These are phyloP conservation scores for Azorinus chamasolen DNA, from an alignment of 2,888 invertebrate species.

Conservation along the genomic window DNA sequence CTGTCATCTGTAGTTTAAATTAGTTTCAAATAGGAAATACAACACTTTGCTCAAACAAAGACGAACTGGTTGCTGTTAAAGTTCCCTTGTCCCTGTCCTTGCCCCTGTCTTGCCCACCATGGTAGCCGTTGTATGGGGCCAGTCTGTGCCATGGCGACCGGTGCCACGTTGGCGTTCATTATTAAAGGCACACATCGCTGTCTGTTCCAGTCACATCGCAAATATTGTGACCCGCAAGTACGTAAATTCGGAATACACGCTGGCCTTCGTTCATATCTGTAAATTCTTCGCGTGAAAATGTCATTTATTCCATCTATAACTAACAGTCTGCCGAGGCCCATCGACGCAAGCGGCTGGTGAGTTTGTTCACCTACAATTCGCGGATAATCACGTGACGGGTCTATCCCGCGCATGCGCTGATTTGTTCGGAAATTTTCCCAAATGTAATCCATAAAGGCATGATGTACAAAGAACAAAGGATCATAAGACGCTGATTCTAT, in stretches of 20 bases:
- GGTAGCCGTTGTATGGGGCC: constrained; percentile 48
- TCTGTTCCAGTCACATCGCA: constrained; percentile 73
- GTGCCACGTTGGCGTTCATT: constrained; percentile 58
- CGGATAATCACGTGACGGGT: constrained; percentile 73
- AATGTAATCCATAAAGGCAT: constrained; percentile 78
- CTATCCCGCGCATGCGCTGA: constrained; percentile 67
- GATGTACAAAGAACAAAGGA: constrained; percentile 77
- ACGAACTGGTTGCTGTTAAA: constrained; percentile 46
- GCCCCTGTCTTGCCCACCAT: constrained; percentile 64
- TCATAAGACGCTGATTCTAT: constrained; percentile 78
- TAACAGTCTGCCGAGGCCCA: constrained; percentile 75
- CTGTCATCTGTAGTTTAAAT: constrained; percentile 1
- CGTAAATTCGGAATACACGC: constrained; percentile 67
- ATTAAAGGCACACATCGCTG: constrained; percentile 73
- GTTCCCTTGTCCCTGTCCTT: background rate
- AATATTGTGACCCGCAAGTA: constrained; percentile 70
- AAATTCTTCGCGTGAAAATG: constrained; percentile 71
- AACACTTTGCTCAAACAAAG: constrained; percentile 36
- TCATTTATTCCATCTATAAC: constrained; percentile 74
- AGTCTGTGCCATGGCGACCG: constrained; percentile 19
- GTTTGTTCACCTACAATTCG: constrained; percentile 66
- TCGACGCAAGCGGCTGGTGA: constrained; percentile 70
- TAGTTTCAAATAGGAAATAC: background rate
- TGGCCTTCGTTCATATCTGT: constrained; percentile 65
- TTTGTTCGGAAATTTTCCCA: constrained; percentile 77